Base-by-base conservation (phyloP, 2,797 vertebrate genomes). In the Diglossa cyanea region DNA sequence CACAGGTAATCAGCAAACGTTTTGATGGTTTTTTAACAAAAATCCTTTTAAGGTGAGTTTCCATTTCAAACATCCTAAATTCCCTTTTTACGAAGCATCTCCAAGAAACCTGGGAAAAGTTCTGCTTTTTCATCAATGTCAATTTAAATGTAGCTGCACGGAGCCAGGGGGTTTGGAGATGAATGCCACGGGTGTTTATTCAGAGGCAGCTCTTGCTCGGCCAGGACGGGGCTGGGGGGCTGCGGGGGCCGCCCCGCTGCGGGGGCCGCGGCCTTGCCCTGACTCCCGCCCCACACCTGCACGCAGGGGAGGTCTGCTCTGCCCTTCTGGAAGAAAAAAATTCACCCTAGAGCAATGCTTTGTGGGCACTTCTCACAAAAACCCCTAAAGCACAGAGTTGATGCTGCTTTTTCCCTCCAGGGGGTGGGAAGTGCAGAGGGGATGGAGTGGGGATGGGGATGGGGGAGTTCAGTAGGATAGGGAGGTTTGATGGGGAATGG, bases 171-270 rank as follows among this genome's bases (percentile, higher is more conserved):
- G 10, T 39, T 62, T 58, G 31, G 39, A 60, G 67, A 68, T n/a
- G 50, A 21, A 48, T 65, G 73, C 30, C 11, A 1, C 0, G 8
- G 16, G 12, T 57, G 30, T 57, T 83, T 60, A 15, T 37, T 9
- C 3, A 0, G 30, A 73, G 51, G 72, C 51, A n/a, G 48, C 6
- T 28, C 21, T 51, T 14, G 24, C 20, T 68, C n/a, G 2, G 3
- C 16, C 3, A 3, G 7, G 40, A 3, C 0, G 0, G 16, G 28
- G 55, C 2, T 44, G 31, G 28, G 25, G 25, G 11, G 5, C 39
- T 39, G 39, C 13, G 39, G 39, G 37, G 37, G 37, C 37, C 13
- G 37, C 37, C 37, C 37, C 12, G 10, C 9, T 67, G 12, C 7
- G 18, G 23, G 17, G 18, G 10, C 47, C 10, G 10, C 0, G 14